These are phyloP conservation scores for Cotesia typhae DNA, from an alignment of 1,140 invertebrate genomes.

Conservation along the genomic window DNA sequence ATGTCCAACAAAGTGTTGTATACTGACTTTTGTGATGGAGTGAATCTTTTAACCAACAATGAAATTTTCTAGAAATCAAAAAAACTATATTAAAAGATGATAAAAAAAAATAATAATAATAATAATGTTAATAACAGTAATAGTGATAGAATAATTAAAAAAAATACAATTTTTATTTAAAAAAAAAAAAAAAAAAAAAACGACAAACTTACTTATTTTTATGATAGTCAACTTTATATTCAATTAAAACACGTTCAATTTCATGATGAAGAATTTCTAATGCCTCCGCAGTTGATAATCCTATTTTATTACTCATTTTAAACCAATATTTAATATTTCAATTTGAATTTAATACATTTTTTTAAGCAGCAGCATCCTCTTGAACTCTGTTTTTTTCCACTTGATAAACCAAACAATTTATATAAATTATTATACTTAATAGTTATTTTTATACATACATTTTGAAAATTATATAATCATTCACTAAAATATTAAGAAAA, in stretches of 20 bases:
- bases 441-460: no score
- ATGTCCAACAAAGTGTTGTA: conserved; percentile 75
- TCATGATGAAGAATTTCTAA: conserved; percentile 64
- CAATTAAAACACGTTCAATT: conserved; percentile 60
- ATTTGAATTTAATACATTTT: conserved; percentile 9
- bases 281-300: conserved; percentile 62
- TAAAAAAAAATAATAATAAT: conserved; percentile 46
- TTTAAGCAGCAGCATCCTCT: conserved; percentile 20
- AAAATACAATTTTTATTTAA: neutral
- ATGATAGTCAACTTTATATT: conserved; percentile 58
- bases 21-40: conserved; percentile 71
- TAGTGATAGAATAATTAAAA: conserved; percentile 40
- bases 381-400: conserved; percentile 22
- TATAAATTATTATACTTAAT: no score
- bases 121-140: conserved; percentile 32
- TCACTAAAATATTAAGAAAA: no score
- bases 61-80: conserved; percentile 57
- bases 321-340: neutral
- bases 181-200: conserved; percentile 12
- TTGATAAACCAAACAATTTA: neutral
- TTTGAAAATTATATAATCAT: no score
- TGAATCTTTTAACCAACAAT: conserved; percentile 67
- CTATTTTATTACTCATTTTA: conserved; percentile 49
- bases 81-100: neutral
- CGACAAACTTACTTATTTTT: conserved; percentile 54